Conservation (phyloP, 2,113 vertebrate genomes). For the Paraplagusia blochii region DNA sequence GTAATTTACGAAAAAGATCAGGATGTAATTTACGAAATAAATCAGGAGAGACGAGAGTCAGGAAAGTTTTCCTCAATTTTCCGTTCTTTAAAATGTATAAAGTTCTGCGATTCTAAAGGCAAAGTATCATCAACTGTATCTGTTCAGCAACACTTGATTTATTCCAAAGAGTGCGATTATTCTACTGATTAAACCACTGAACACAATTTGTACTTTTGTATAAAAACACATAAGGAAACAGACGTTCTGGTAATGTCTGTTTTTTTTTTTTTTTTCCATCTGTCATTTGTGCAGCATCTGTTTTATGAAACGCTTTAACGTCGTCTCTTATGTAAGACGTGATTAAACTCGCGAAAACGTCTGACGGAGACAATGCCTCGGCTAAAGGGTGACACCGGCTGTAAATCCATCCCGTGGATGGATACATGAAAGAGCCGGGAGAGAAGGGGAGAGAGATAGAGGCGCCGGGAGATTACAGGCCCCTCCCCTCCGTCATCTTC, state of each 20-base stretch:
- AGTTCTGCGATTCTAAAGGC: no score
- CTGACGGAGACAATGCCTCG: constrained; percentile 22
- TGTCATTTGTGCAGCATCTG: constrained; percentile 27
- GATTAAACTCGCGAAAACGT: constrained; percentile 30
- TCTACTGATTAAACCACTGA: no score
- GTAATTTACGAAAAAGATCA: no score
- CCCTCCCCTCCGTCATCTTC: constrained; percentile 28
- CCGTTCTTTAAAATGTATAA: no score
- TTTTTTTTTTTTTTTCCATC: constrained; percentile 1
- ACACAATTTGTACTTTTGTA: not conserved
- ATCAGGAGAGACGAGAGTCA: no score
- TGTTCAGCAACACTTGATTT: no score
- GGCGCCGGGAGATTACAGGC: constrained; percentile 29
- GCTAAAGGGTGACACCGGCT: constrained; percentile 13
- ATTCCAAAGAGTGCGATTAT: no score
- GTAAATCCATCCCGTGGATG: constrained; percentile 45
- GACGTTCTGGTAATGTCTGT: not conserved
- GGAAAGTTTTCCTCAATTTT: no score
- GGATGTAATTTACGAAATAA: no score
- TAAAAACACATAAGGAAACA: constrained; percentile 3
- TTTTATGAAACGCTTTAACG: constrained; percentile 21
- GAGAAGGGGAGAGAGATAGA: constrained; percentile 4
- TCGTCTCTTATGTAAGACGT: constrained; percentile 38
- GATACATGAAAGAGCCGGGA: constrained; percentile 26
- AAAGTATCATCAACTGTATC: no score